Percentiles rank a stretch among this genome's conserved stretches.
Evolutionary conservation across 92 coral and sea anemone species (phyloP).

Genomic region (Epizoanthus scotinus): DNA sequence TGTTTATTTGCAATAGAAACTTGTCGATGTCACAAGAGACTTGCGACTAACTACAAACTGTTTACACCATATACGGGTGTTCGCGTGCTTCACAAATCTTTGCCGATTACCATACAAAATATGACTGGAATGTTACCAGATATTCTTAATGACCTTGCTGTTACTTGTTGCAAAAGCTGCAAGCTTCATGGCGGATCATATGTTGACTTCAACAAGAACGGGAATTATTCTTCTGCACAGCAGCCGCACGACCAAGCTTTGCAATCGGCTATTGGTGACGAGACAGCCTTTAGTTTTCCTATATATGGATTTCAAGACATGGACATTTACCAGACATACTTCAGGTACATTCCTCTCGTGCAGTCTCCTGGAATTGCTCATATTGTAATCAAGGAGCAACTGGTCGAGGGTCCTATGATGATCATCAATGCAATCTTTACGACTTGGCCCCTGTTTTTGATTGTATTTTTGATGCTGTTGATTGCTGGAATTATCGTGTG

Average conservation of each 20-base stretch:
- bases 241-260: not conserved
- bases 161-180: conserved; percentile 73
- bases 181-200: conserved; percentile 71
- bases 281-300: not conserved
- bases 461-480: not conserved
- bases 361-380: conserved; percentile 1
- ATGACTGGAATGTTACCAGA: conserved; percentile 79
- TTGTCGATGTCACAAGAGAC: conserved; percentile 72
- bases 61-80: conserved; percentile 71
- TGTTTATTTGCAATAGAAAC: conserved; percentile 50
- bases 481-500: not conserved
- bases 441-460: not conserved
- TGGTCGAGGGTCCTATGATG: not conserved
- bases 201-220: conserved; percentile 69
- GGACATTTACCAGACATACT: not conserved
- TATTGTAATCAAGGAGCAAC: not conserved
- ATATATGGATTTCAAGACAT: not conserved
- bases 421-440: not conserved
- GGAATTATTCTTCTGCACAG: conserved; percentile 6
- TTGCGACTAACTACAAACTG: conserved; percentile 71
- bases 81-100: not conserved
- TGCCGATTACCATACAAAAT: conserved; percentile 34
- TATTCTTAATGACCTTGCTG: conserved; percentile 58
- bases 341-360: not conserved
- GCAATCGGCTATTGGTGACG: not conserved